Evolutionary conservation across 2,888 invertebrate species (phyloP).

Genomic region (Iphiclides podalirius): DNA sequence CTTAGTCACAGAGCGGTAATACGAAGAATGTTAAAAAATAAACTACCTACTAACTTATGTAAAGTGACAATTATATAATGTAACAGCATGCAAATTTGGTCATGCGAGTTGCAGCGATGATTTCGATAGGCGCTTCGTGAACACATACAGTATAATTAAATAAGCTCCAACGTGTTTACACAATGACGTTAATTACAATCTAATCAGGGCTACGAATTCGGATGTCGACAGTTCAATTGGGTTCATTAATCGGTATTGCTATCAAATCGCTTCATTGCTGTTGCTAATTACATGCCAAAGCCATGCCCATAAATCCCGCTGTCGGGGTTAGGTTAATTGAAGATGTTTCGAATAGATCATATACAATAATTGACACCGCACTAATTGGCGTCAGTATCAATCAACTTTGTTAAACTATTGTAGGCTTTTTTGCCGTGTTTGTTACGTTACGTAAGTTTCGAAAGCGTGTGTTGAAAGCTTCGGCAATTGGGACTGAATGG

Average conservation of each 20-base stretch:
- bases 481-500: no score
- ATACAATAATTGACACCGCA: background rate
- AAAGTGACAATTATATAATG: no score
- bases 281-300: constrained; percentile 25
- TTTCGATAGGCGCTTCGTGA: no score
- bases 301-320: constrained; percentile 19
- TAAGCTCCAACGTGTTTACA: background rate
- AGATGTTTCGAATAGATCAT: constrained; percentile 8
- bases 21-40: no score
- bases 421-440: no score
- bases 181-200: constrained; percentile 14
- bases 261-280: constrained; percentile 18
- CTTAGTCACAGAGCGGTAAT: no score
- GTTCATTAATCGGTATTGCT: constrained; percentile 19
- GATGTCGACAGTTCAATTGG: constrained; percentile 14
- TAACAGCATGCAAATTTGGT: no score
- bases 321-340: constrained; percentile 6
- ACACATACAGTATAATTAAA: background rate
- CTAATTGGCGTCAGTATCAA: background rate
- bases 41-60: no score
- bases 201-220: constrained; percentile 17
- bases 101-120: no score
- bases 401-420: background rate
- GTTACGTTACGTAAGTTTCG: no score
- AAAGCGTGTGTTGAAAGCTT: no score